These are phyloP conservation scores for Rhincodon typus DNA, from an alignment of 2,797 vertebrate genomes.

Conservation along the genomic window DNA sequence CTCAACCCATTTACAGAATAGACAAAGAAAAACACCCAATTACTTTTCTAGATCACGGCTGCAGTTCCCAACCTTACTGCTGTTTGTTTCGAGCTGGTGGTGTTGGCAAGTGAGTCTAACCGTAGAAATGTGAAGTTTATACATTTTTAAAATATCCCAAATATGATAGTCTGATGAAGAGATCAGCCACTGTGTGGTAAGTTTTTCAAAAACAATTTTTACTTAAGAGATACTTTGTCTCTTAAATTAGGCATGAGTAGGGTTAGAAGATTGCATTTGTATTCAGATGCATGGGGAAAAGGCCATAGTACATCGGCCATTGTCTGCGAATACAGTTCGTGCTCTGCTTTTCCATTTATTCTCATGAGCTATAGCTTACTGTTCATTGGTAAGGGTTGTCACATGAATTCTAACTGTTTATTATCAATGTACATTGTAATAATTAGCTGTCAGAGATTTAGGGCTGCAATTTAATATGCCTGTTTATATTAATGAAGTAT, in stretches of 20 bases:
- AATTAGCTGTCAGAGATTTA: slow-evolving; percentile 95
- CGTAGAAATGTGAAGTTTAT: neutral
- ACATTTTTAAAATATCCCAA: neutral
- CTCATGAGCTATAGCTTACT: neutral
- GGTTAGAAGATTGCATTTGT: neutral
- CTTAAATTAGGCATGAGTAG: neutral
- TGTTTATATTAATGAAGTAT: slow-evolving; percentile 96
- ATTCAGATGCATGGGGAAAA: neutral
- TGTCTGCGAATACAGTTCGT: neutral
- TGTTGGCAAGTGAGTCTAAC: neutral
- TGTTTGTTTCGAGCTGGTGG: neutral
- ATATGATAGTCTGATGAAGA: neutral
- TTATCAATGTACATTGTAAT: slow-evolving; percentile 87
- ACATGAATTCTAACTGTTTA: slow-evolving; percentile 79
- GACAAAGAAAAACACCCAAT: neutral
- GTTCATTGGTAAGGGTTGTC: slow-evolving; percentile 46
- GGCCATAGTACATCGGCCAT: no score
- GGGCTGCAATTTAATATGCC: slow-evolving; percentile 91
- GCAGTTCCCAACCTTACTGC: neutral
- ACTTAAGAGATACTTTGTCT: neutral
- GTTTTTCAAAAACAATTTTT: neutral
- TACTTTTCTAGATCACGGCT: neutral
- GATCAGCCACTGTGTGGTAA: neutral
- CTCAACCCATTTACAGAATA: neutral
- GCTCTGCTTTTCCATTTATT: neutral